A percentile compares a stretch with the other conserved stretches of the same genome.
phyloP scores from a whole-genome alignment of 2,113 vertebrate genomes.

The Gopherus flavomarginatus region DNA sequence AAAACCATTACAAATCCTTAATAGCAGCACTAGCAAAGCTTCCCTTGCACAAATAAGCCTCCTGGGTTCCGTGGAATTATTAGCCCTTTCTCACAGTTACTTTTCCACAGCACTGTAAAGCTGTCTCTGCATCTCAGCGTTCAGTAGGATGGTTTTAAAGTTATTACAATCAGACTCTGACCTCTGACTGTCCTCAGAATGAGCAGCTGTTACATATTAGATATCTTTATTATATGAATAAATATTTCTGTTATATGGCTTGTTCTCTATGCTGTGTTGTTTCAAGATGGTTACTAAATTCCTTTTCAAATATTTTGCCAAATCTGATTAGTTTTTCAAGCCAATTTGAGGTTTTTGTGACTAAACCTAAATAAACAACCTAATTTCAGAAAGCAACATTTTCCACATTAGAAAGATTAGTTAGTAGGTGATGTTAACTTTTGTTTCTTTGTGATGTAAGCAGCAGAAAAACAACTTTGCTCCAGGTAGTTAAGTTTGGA shows the following conservation, averaged over 20 bases:
- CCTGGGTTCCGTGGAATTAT: slow-evolving; percentile 57
- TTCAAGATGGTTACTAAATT: slow-evolving; percentile 54
- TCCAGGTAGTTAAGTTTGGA: neutral
- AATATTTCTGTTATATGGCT: neutral
- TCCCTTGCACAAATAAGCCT: slow-evolving; percentile 55
- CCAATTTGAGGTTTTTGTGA: slow-evolving; percentile 49
- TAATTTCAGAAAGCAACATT: slow-evolving; percentile 62
- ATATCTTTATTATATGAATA: neutral
- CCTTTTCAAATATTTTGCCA: slow-evolving; percentile 36
- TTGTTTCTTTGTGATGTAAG: slow-evolving; percentile 52
- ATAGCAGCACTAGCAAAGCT: slow-evolving; percentile 41
- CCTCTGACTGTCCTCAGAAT: slow-evolving; percentile 32
- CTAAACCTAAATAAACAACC: slow-evolving; percentile 26
- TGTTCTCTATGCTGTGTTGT: slow-evolving; percentile 40
- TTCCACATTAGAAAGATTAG: slow-evolving; percentile 60
- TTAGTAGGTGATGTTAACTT: slow-evolving; percentile 51
- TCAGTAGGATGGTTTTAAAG: slow-evolving; percentile 6
- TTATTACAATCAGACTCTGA: neutral
- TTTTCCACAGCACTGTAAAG: slow-evolving; percentile 40
- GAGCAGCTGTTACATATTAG: slow-evolving; percentile 22
- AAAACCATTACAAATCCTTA: slow-evolving; percentile 33
- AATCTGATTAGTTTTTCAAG: slow-evolving; percentile 49
- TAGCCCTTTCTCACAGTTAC: slow-evolving; percentile 46
- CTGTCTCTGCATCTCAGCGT: slow-evolving; percentile 30
- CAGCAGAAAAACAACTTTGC: slow-evolving; percentile 38